Evolutionary conservation across 2,797 vertebrate species (phyloP).

Genomic region (Intellagama lesueurii): DNA sequence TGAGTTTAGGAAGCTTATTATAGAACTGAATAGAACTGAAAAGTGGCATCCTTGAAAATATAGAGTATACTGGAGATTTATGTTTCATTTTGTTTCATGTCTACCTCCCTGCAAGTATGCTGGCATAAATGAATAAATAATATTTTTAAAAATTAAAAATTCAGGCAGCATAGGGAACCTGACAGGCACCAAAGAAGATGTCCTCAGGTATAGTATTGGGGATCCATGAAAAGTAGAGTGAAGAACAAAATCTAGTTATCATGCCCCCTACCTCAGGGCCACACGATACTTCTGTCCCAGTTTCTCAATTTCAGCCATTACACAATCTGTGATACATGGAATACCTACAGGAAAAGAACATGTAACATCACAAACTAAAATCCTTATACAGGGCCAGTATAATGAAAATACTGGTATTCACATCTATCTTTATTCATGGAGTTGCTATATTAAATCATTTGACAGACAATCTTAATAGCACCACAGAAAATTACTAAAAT

Average conservation of each 20-base stretch:
- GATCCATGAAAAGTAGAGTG: background rate
- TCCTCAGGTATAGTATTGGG: background rate
- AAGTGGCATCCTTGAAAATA: background rate
- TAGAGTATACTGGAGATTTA: background rate
- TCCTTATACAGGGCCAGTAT: background rate
- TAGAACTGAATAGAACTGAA: no score
- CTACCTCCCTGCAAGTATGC: no score
- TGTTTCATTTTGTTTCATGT: no score
- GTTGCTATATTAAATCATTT: background rate
- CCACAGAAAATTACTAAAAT: background rate
- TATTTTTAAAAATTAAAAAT: no score
- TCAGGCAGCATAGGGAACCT: background rate
- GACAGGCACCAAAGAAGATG: background rate
- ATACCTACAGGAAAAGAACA: constrained; percentile 84
- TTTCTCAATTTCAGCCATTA: constrained; percentile 99
- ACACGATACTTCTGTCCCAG: constrained; percentile 97
- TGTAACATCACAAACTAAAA: background rate
- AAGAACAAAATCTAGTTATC: background rate
- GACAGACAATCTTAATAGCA: background rate
- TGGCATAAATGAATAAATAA: no score
- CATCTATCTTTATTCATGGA: background rate
- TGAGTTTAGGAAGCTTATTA: no score
- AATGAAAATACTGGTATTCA: background rate
- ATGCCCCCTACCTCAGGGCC: constrained; percentile 87
- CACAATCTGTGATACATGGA: constrained; percentile 97